phyloP scores from a whole-genome alignment of 2,797 vertebrate genomes.

The Mus spretus region DNA sequence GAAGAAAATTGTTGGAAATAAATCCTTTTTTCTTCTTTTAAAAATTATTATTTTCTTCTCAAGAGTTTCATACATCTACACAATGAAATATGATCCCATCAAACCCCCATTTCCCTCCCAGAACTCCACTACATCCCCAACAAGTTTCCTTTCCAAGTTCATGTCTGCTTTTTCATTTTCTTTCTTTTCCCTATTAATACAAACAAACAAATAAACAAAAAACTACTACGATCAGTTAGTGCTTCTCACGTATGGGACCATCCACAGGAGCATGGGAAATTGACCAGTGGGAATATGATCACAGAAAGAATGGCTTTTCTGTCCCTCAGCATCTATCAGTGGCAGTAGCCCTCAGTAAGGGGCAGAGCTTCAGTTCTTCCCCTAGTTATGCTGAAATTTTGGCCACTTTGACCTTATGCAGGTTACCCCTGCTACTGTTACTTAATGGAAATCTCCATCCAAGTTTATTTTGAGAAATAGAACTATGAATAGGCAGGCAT shows the following conservation, averaged over 20 bases:
- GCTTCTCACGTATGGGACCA: background rate
- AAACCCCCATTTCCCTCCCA: background rate
- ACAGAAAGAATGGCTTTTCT: background rate
- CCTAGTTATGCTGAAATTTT: background rate
- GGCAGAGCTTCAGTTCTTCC: background rate
- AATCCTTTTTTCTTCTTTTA: background rate
- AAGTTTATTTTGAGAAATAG: background rate
- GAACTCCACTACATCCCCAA: background rate
- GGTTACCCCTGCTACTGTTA: background rate
- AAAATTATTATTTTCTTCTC: background rate
- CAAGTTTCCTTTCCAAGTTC: background rate
- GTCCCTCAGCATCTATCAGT: background rate
- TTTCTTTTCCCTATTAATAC: too few relatives aligned
- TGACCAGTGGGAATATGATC: background rate
- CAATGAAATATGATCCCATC: background rate
- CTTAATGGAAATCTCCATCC: background rate
- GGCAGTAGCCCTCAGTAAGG: background rate
- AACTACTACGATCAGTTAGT: background rate
- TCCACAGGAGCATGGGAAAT: background rate
- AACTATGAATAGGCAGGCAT: background rate
- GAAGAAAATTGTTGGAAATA: background rate
- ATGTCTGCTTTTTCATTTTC: background rate
- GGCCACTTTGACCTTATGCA: background rate
- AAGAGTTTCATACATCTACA: background rate
- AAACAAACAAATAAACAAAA: too few relatives aligned